Base-by-base conservation (phyloP, 2,888 invertebrate genomes). In the Sclerodermus sp. region DNA sequence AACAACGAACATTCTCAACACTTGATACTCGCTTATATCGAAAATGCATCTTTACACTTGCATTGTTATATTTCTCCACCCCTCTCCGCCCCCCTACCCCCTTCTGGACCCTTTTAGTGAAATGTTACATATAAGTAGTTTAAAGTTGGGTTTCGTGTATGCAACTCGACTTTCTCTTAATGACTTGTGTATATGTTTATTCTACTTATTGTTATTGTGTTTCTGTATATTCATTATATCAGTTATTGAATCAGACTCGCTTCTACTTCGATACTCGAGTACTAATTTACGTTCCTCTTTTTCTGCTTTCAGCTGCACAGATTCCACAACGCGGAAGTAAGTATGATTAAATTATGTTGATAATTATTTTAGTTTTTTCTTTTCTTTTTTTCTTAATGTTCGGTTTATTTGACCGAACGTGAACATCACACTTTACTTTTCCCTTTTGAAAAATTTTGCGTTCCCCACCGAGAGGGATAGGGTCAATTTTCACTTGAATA, bases 301-400 rank as follows among this genome's bases (percentile, higher is more conserved):
- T 79, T 82, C 79, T 83, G 83, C 84, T 83, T 89, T 69, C 87
- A 90, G 90, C 90, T 87, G 90, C 90, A 81, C 90, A 90, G 87
- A 90, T 90, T 79, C 90, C 90, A 78, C 90, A 90, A 84, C 88
- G 90, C 85, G 90, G 88, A 87, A 89, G 90, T 90, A 83, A 90
- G 90, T 89, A 85, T 79, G 48, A 56, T 54, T 45, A 46, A 53
- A 55, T 23, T 23, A 23, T 23, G n/a, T n/a, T n/a, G n/a, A n/a
- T n/a, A n/a, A n/a, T n/a, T n/a, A n/a, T n/a, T n/a, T n/a, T n/a
- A n/a, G n/a, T n/a, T n/a, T n/a, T n/a, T n/a, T n/a, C n/a, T n/a
- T n/a, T n/a, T n/a, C n/a, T n/a, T n/a, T n/a, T n/a, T n/a, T n/a
- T n/a, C n/a, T n/a, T n/a, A n/a, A n/a, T n/a, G n/a, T n/a, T n/a